These are phyloP conservation scores for Acanthaster planci DNA, from an alignment of 35 echinoderm and acorn worm genomes.

Conservation along the genomic window DNA sequence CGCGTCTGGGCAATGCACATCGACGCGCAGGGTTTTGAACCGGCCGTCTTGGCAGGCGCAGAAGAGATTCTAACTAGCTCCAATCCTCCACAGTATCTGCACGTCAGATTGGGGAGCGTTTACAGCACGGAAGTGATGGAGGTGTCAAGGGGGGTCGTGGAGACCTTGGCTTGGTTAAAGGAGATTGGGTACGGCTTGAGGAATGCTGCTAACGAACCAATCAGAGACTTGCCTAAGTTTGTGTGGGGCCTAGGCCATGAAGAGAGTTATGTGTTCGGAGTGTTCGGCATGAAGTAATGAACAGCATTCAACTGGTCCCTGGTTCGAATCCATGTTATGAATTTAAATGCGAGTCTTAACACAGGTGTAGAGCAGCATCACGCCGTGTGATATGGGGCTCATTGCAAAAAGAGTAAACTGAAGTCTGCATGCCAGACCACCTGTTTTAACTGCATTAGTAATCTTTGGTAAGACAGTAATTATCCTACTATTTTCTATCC, in stretches of 20 bases:
- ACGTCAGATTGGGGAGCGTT: constrained; percentile 20
- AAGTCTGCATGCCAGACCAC: no score
- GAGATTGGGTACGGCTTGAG: constrained; percentile 46
- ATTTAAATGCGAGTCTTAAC: no score
- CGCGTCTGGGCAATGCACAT: constrained; percentile 42
- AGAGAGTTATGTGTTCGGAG: constrained; percentile 16
- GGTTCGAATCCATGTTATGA: background rate
- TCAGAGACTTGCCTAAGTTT: constrained; percentile 31
- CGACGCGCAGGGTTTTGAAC: constrained; percentile 52
- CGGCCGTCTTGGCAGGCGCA: constrained; percentile 42
- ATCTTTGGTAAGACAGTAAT: no score
- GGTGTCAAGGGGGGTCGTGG: constrained; percentile 13
- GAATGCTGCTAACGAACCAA: constrained; percentile 31
- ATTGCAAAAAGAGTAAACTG: no score
- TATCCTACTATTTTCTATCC: no score
- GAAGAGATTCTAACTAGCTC: constrained; percentile 23
- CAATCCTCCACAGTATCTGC: constrained; percentile 41
- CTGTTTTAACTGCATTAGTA: no score
- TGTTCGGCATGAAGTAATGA: background rate
- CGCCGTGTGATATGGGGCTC: no score
- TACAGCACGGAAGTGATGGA: constrained; percentile 39
- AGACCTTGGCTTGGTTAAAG: constrained; percentile 39
- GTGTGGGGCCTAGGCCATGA: constrained; percentile 29
- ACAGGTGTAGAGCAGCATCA: no score
- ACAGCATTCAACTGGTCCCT: background rate